phyloP scores from a whole-genome alignment of 2,888 invertebrate genomes.

The Leptinotarsa juncta region DNA sequence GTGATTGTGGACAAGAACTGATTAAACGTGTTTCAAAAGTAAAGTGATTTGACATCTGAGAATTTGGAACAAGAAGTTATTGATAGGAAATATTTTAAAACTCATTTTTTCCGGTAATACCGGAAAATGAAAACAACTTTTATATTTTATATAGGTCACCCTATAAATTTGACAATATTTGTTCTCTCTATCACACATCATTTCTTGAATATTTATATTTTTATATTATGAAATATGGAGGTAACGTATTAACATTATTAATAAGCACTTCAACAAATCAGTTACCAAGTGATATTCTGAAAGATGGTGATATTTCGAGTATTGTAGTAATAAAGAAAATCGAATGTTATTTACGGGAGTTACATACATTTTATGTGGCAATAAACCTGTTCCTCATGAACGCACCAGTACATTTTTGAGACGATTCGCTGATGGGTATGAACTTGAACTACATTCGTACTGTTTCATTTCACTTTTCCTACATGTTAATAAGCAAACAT shows the following conservation, averaged over 20 bases:
- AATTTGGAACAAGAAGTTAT: too few relatives aligned
- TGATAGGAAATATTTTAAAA: too few relatives aligned
- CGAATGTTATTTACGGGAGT: background rate
- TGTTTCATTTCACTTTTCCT: slow-evolving; percentile 4
- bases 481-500: background rate
- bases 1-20: too few relatives aligned
- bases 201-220: too few relatives aligned
- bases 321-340: background rate
- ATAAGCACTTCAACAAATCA: background rate
- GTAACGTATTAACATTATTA: background rate
- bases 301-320: background rate
- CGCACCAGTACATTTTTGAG: slow-evolving; percentile 15
- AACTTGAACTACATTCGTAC: slow-evolving; percentile 18
- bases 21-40: too few relatives aligned
- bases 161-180: too few relatives aligned
- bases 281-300: background rate
- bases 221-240: too few relatives aligned
- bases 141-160: too few relatives aligned
- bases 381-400: slow-evolving; percentile 19
- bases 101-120: too few relatives aligned
- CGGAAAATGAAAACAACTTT: too few relatives aligned
- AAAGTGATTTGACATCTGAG: too few relatives aligned
- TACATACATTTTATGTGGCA: slow-evolving; percentile 14
- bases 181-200: too few relatives aligned
- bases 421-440: slow-evolving; percentile 18